Base-by-base conservation (phyloP, 23 tunicate species). In the Oikopleura vanhoeffeni region DNA sequence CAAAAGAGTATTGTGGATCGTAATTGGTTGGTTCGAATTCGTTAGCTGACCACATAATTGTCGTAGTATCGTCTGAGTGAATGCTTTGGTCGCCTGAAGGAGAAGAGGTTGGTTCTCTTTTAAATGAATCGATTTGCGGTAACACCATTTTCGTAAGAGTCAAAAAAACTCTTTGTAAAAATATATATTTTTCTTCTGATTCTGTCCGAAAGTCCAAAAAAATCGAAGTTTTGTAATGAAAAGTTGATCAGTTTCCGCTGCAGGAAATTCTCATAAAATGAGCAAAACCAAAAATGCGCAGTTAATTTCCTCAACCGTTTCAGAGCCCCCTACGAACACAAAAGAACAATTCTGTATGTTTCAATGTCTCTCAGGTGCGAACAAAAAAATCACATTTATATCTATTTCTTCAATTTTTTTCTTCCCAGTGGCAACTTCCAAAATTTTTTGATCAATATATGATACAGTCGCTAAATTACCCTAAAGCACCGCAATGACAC, bases 391-490 rank as follows among this genome's bases (percentile, higher is more conserved):
- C n/a, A n/a, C n/a, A n/a, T n/a, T n/a, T n/a, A n/a, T n/a, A n/a
- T n/a, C n/a, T n/a, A n/a, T n/a, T n/a, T n/a, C n/a, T n/a, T n/a
- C n/a, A n/a, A n/a, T n/a, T n/a, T n/a, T n/a, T n/a, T n/a, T n/a
- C n/a, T n/a, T 49, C 24, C 64, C 64, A 49, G 64, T 24, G 24
- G 24, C 18, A 8, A 8, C 64, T 13, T 8, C 64, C 64, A 49
- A 49, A 49, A 24, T 49, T 49, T 49, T 49, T 49, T 24, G 64
- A 49, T 49, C 24, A 8, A 49, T 8, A 49, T 71, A 30, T 71
- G 79, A 71, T 71, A 71, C 79, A 71, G 79, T 71, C 32, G 79
- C 79, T 32, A 71, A 71, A 71, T 71, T 71, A 71, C 79, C 3
- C 79, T 71, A 30, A 49, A 49, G 64, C 64, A 49, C 64, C 64